Evolutionary conservation across 2,888 invertebrate species (phyloP), one percentile per base, ranked within the genome.

Genomic region (Zeuzera pyrina): DNA sequence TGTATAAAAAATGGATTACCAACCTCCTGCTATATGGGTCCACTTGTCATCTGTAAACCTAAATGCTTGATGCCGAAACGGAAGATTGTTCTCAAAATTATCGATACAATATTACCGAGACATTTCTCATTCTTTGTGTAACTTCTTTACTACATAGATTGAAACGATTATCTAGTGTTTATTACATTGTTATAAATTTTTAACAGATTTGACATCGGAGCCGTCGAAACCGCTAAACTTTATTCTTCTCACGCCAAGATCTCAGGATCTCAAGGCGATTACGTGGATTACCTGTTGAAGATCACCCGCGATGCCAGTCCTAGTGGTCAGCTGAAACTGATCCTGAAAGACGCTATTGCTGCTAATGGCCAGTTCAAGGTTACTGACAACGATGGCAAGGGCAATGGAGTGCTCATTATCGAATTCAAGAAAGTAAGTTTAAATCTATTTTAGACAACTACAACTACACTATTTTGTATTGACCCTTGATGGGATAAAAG

Each of bases 321-420:
- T 12, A 71, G 53, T 13, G 85, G 83, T 2, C 77, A 79, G 31
- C 47, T 92, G 0, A 88, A 87, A 41, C 55, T 91, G 0, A 50
- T 70, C 4, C 45, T 92, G 0, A 90, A 88, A 45, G 87, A 89
- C 40, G 55, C 87, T 1, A 43, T 93, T 16, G 66, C 72, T 0
- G 87, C 88, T 0, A 87, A 86, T 19, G 91, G 90, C 3, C 85
- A 90, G 43, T 88, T 88, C 47, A 84, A 86, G 41, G 52, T 85
- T 3, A 86, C 85, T 7, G 85, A 86, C 12, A 86, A 79, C 24
- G 88, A 87, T 35, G 90, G 90, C 13, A 88, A 86, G 39, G 91
- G 91, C 26, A 88, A 85, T 21, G 87, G 86, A 10, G 69, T 84
- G 34, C 38, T 90, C 23, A 60, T 86, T 16, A 55, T 90, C 34